phyloP scores from a whole-genome alignment of 2,797 vertebrate species.

The Pangasius krempfi region DNA sequence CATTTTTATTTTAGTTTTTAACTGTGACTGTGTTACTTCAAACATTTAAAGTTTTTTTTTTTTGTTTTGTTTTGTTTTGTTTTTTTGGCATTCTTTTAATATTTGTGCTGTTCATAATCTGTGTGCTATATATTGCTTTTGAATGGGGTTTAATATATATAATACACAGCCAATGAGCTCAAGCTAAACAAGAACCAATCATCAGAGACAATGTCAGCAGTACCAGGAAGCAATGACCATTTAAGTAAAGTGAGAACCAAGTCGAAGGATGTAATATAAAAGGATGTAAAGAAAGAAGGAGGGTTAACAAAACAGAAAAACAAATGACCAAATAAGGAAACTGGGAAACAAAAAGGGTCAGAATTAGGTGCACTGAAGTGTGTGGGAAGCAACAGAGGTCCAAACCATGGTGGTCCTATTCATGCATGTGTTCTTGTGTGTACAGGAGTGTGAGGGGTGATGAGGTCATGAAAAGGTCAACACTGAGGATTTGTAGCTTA shows the following conservation, averaged over 20 bases:
- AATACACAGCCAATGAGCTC: background rate
- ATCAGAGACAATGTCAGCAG: background rate
- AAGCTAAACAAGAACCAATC: background rate
- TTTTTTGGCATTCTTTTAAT: background rate
- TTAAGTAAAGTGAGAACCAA: background rate
- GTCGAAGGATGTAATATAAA: background rate
- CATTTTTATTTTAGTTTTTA: background rate
- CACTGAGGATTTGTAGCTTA: background rate
- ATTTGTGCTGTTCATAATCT: background rate
- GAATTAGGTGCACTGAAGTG: background rate
- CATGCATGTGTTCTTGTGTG: background rate
- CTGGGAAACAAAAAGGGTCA: background rate
- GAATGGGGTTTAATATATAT: background rate
- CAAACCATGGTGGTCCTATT: background rate
- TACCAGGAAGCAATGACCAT: background rate
- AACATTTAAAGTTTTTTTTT: background rate
- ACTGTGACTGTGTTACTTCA: background rate
- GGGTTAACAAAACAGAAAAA: background rate
- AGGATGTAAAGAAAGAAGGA: background rate
- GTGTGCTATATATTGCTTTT: background rate
- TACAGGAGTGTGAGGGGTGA: background rate
- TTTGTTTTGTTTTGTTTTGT: no score
- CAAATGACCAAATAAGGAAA: background rate
- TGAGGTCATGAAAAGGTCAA: slow-evolving; percentile 4
- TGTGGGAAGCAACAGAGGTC: background rate